Conservation (phyloP, 2,113 vertebrate species). For the Phocoena phocoena region DNA sequence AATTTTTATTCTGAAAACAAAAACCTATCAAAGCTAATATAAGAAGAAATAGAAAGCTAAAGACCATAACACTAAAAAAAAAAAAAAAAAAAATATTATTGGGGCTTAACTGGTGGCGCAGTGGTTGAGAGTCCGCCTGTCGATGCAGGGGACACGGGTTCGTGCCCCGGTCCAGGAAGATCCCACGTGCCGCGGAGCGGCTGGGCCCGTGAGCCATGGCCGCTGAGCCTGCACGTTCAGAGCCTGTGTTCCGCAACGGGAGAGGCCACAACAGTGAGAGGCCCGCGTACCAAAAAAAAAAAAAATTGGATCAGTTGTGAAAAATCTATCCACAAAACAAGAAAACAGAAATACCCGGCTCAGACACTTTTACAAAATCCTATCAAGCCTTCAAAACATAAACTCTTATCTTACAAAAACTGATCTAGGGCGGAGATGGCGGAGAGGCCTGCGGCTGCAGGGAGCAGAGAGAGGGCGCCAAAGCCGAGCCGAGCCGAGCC, state of each 20-base stretch:
- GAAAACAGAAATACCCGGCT: neutral
- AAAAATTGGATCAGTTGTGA: neutral
- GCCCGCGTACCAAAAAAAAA: neutral
- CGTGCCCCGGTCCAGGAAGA: too few relatives aligned
- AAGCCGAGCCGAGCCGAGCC: too few relatives aligned
- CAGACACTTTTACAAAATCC: neutral
- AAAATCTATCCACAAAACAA: neutral
- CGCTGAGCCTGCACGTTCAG: rapidly evolving
- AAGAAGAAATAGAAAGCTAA: constrained; percentile 8
- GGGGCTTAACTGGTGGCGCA: too few relatives aligned
- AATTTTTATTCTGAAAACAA: neutral
- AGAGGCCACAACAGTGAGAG: too few relatives aligned
- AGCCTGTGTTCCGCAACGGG: too few relatives aligned
- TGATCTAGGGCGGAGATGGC: neutral
- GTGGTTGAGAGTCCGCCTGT: too few relatives aligned
- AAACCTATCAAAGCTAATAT: neutral
- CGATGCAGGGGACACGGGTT: too few relatives aligned
- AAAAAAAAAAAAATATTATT: neutral
- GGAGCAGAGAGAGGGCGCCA: too few relatives aligned
- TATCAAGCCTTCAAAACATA: neutral
- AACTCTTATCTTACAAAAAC: neutral
- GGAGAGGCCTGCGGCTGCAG: too few relatives aligned
- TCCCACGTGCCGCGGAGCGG: too few relatives aligned
- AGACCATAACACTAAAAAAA: neutral
- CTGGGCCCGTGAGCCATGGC: too few relatives aligned